phyloP scores from a whole-genome alignment of 2,113 vertebrate genomes.

The Acrocephalus arundinaceus region DNA sequence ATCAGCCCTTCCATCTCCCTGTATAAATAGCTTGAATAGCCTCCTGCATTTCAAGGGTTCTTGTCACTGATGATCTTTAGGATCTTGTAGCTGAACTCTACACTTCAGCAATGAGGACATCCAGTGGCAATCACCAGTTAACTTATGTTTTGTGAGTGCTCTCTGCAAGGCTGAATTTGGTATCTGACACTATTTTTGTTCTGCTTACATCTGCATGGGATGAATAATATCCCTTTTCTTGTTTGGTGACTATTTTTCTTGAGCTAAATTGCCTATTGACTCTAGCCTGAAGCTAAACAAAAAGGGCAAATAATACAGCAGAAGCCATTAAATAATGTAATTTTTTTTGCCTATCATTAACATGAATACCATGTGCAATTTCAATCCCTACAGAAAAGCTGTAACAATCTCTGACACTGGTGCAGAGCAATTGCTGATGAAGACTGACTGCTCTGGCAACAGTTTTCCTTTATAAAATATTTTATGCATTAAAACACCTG shows the following conservation, averaged over 20 bases:
- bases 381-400: slow-evolving; percentile 25
- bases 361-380: slow-evolving; percentile 26
- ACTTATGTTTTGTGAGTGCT: not conserved
- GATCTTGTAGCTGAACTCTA: slow-evolving; percentile 42
- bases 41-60: slow-evolving; percentile 41
- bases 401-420: not conserved
- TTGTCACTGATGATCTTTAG: slow-evolving; percentile 59
- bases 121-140: slow-evolving; percentile 66
- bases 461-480: not conserved
- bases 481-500: not conserved
- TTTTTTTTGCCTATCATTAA: slow-evolving; percentile 53
- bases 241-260: slow-evolving; percentile 28
- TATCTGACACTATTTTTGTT: slow-evolving; percentile 39
- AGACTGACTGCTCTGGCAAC: slow-evolving; percentile 2
- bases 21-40: slow-evolving; percentile 33
- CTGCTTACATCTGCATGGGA: slow-evolving; percentile 9
- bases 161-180: slow-evolving; percentile 18
- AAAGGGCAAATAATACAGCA: slow-evolving; percentile 46
- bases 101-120: slow-evolving; percentile 67
- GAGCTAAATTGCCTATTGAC: slow-evolving; percentile 58
- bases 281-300: slow-evolving; percentile 48
- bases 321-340: slow-evolving; percentile 35
- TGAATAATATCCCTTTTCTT: slow-evolving; percentile 41
- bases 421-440: not conserved
- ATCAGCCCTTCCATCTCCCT: slow-evolving; percentile 26